Percentiles rank a stretch among this genome's conserved stretches.
phyloP scores from a whole-genome alignment of 2,797 vertebrate genomes.

The Microctenopoma steveboyesi region DNA sequence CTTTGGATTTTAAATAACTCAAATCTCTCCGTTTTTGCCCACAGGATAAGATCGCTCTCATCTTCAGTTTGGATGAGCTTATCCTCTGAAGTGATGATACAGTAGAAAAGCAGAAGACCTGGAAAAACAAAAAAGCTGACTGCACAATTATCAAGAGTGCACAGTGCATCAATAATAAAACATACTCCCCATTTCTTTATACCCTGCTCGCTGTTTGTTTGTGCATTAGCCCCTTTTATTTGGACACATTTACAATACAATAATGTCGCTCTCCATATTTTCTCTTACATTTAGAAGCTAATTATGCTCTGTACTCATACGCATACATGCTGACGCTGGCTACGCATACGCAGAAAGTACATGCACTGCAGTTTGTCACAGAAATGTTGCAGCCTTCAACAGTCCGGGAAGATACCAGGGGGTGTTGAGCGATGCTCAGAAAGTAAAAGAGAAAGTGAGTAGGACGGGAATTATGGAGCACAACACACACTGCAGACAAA shows the following conservation, averaged over 20 bases:
- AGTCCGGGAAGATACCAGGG: slow-evolving; percentile 34
- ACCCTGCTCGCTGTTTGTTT: slow-evolving; percentile 34
- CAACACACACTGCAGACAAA: slow-evolving; percentile 37
- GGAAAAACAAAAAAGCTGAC: slow-evolving; percentile 71
- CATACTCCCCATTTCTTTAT: slow-evolving; percentile 42
- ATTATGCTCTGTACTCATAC: not conserved
- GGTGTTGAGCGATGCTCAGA: slow-evolving; percentile 29
- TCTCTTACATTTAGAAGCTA: slow-evolving; percentile 9
- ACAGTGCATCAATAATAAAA: slow-evolving; percentile 74
- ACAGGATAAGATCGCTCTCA: slow-evolving; percentile 49
- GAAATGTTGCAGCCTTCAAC: slow-evolving; percentile 50
- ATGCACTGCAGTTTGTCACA: slow-evolving; percentile 43
- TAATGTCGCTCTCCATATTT: not conserved
- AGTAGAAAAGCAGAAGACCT: slow-evolving; percentile 52
- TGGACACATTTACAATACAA: not conserved
- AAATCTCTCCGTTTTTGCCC: slow-evolving; percentile 45
- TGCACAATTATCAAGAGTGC: slow-evolving; percentile 64
- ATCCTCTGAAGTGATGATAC: slow-evolving; percentile 61
- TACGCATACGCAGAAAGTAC: slow-evolving; percentile 16
- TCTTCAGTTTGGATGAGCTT: slow-evolving; percentile 60
- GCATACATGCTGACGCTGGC: slow-evolving; percentile 22
- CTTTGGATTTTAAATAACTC: slow-evolving; percentile 48
- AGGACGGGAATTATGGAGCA: slow-evolving; percentile 31
- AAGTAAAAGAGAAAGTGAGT: slow-evolving; percentile 21
- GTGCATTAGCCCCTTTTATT: slow-evolving; percentile 3